Evolutionary conservation across 2,797 vertebrate species (phyloP).

Genomic region (Pangasius krempfi): DNA sequence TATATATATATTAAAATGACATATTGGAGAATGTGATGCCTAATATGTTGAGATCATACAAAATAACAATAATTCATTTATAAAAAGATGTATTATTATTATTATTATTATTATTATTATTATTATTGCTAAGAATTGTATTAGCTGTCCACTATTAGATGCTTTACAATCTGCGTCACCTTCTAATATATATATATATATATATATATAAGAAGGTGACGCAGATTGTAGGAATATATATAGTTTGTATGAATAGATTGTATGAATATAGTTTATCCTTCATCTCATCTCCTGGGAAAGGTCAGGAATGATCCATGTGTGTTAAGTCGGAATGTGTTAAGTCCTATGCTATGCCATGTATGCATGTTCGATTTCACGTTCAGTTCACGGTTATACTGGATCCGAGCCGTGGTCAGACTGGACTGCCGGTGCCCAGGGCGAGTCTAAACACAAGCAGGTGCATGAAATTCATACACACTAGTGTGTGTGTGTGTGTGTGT

Average conservation of each 20-base stretch:
- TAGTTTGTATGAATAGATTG: neutral
- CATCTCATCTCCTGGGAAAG: slow-evolving; percentile 7
- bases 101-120: neutral
- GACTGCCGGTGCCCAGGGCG: slow-evolving; percentile 3
- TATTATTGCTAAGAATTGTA: neutral
- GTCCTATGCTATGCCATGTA: slow-evolving; percentile 35
- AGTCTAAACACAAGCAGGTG: slow-evolving; percentile 48
- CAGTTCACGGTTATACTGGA: slow-evolving; percentile 38
- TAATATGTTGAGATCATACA: neutral
- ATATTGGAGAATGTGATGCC: neutral
- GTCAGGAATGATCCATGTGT: slow-evolving; percentile 16
- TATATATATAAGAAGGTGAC: too few relatives aligned
- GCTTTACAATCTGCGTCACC: neutral
- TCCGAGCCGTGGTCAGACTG: slow-evolving; percentile 33
- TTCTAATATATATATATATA: neutral
- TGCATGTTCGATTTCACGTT: slow-evolving; percentile 43
- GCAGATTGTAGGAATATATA: neutral
- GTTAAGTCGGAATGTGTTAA: slow-evolving; percentile 25
- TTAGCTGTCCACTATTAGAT: neutral
- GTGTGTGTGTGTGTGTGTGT: neutral
- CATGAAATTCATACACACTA: slow-evolving; percentile 20
- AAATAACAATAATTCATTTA: neutral
- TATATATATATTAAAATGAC: too few relatives aligned
- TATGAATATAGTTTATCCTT: neutral
- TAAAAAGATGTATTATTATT: neutral